phyloP scores from a whole-genome alignment of 2,113 vertebrate species.

The Promerops cafer region DNA sequence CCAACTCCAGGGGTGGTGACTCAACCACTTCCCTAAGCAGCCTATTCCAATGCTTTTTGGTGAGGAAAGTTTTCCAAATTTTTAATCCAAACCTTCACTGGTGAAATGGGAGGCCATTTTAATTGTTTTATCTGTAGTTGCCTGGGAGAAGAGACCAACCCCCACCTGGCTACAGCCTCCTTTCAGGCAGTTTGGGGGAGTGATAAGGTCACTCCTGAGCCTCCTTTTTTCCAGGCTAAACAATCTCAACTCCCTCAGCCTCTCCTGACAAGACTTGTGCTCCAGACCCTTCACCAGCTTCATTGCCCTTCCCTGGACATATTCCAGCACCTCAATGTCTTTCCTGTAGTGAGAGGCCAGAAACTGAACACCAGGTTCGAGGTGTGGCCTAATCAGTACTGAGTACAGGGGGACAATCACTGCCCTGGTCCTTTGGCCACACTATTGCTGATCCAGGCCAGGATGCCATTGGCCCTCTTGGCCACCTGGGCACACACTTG shows the following conservation, averaged over 20 bases:
- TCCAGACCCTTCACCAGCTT: not conserved
- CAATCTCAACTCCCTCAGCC: rapidly evolving
- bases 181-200: not conserved
- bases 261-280: not conserved
- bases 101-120: not conserved
- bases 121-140: not conserved
- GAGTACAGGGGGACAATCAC: too few species aligned
- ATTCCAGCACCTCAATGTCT: not conserved
- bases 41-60: not conserved
- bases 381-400: rapidly evolving
- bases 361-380: rapidly evolving
- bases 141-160: not conserved
- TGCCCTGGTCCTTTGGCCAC: not conserved
- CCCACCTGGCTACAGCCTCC: not conserved
- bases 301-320: not conserved
- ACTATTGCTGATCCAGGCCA: not conserved
- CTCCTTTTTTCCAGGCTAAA: not conserved
- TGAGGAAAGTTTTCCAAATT: not conserved
- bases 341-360: not conserved
- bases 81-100: not conserved
- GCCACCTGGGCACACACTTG: not conserved
- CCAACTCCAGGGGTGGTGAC: not conserved
- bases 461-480: not conserved
- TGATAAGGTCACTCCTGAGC: not conserved
- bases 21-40: not conserved